phyloP scores from a whole-genome alignment of 2,888 invertebrate species.

The Lordiphosa andalusiaca region DNA sequence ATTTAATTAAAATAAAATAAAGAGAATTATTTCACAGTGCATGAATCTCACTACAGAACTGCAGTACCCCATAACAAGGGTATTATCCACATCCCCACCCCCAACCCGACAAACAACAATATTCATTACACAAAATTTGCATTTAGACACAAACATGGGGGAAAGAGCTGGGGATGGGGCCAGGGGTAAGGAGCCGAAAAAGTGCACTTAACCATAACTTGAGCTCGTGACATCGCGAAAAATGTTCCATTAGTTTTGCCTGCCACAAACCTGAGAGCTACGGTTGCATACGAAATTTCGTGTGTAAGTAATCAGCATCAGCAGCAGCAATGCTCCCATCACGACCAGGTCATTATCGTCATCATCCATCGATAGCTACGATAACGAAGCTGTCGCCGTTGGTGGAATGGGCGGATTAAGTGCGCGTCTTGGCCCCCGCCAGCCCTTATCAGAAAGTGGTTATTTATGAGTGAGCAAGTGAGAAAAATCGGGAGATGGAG shows the following conservation, averaged over 20 bases:
- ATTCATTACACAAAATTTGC: slow-evolving; percentile 73
- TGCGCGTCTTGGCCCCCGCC: slow-evolving; percentile 28
- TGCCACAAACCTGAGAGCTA: slow-evolving; percentile 17
- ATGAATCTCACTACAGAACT: no score
- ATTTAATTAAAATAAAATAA: no score
- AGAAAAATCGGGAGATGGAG: neutral
- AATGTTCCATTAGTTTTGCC: slow-evolving; percentile 62
- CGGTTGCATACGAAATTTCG: slow-evolving; percentile 57
- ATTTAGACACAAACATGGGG: slow-evolving; percentile 51
- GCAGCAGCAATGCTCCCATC: slow-evolving; percentile 25
- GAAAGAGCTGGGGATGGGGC: neutral
- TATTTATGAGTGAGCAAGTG: slow-evolving; percentile 52
- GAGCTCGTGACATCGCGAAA: slow-evolving; percentile 56
- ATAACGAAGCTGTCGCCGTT: slow-evolving; percentile 19
- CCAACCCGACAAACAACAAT: slow-evolving; percentile 18
- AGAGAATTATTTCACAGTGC: no score
- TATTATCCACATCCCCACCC: slow-evolving; percentile 31
- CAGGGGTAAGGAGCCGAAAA: slow-evolving; percentile 29
- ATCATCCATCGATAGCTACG: slow-evolving; percentile 40
- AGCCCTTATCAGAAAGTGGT: slow-evolving; percentile 18
- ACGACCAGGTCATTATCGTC: slow-evolving; percentile 31
- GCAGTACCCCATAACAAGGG: slow-evolving; percentile 3
- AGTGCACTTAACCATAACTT: slow-evolving; percentile 74
- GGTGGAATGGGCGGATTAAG: slow-evolving; percentile 48
- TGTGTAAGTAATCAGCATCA: slow-evolving; percentile 9